Percentiles rank a stretch among this genome's conserved stretches.
Conservation (phyloP, 2,888 invertebrate species). For the Colletes collaris region DNA sequence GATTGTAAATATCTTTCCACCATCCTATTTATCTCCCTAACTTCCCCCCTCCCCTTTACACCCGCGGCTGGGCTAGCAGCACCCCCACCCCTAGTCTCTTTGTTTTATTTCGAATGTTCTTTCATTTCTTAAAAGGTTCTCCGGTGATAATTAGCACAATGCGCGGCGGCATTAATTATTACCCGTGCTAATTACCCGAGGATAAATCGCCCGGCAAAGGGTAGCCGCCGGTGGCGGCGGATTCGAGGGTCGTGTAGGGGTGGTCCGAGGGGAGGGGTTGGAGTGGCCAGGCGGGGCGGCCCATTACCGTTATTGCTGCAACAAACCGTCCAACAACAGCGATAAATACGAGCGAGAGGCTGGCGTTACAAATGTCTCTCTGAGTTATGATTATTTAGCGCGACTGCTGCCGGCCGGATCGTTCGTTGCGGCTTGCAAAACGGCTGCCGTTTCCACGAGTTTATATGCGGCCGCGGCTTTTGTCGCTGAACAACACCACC, state of each 20-base stretch:
- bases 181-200: conserved; percentile 82
- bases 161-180: conserved; percentile 83
- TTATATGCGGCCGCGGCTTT: conserved; percentile 33
- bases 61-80: not conserved
- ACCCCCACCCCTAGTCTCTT: conserved; percentile 50
- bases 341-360: conserved; percentile 78
- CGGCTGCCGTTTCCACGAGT: conserved; percentile 35
- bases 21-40: conserved; percentile 54
- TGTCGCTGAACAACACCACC: not conserved
- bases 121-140: conserved; percentile 83
- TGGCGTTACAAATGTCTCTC: conserved; percentile 77
- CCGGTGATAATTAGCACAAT: conserved; percentile 83
- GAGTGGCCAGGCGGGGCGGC: conserved; percentile 64
- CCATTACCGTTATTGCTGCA: conserved; percentile 83
- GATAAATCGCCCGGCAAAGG: conserved; percentile 81
- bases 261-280: conserved; percentile 39
- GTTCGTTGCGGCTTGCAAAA: conserved; percentile 62
- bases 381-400: conserved; percentile 79
- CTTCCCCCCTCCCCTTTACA: conserved; percentile 2
- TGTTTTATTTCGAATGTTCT: conserved; percentile 83
- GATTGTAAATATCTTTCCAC: conserved; percentile 52
- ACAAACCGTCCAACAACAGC: conserved; percentile 82
- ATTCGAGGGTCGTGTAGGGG: conserved; percentile 45
- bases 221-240: conserved; percentile 59
- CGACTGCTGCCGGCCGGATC: conserved; percentile 59